Evolutionary conservation across 1,140 invertebrate genomes (phyloP).

Genomic region (Manduca sexta): DNA sequence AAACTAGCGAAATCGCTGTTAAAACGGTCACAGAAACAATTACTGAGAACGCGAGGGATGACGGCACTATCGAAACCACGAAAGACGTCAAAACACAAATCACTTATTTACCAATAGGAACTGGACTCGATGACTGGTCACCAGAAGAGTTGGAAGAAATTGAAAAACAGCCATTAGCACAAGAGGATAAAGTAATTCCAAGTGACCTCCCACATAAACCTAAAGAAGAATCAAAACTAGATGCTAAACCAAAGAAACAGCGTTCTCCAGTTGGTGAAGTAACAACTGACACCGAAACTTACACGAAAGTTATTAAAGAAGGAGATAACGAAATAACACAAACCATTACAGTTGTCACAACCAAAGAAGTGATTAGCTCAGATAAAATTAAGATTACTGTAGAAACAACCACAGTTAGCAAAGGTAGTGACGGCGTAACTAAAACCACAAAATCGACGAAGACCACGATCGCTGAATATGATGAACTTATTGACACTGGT

Average conservation of each 20-base stretch:
- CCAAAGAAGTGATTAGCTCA: constrained; percentile 64
- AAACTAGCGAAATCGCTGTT: constrained; percentile 59
- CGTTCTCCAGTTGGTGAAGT: constrained; percentile 66
- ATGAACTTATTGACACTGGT: constrained; percentile 62
- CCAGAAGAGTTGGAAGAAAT: constrained; percentile 59
- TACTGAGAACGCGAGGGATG: constrained; percentile 56
- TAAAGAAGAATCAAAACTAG: constrained; percentile 26
- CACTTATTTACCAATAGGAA: constrained; percentile 66
- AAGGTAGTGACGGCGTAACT: constrained; percentile 60
- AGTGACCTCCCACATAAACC: constrained; percentile 32
- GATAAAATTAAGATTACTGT: constrained; percentile 69
- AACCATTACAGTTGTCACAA: constrained; percentile 67
- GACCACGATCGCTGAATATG: constrained; percentile 68
- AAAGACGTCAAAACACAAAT: constrained; percentile 71
- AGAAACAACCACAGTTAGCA: constrained; percentile 69
- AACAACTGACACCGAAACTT: constrained; percentile 69
- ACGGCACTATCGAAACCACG: constrained; percentile 64
- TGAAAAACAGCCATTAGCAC: constrained; percentile 35
- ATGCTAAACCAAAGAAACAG: constrained; percentile 48
- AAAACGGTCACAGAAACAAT: constrained; percentile 70
- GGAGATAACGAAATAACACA: constrained; percentile 65
- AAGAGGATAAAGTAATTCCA: constrained; percentile 34
- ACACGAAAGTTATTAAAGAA: constrained; percentile 65
- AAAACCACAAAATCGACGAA: constrained; percentile 72
- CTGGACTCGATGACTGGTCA: constrained; percentile 63